A percentile compares a stretch with the other conserved stretches of the same genome.
Evolutionary conservation across 2,888 invertebrate species (phyloP).

Genomic region (Blera fallax): DNA sequence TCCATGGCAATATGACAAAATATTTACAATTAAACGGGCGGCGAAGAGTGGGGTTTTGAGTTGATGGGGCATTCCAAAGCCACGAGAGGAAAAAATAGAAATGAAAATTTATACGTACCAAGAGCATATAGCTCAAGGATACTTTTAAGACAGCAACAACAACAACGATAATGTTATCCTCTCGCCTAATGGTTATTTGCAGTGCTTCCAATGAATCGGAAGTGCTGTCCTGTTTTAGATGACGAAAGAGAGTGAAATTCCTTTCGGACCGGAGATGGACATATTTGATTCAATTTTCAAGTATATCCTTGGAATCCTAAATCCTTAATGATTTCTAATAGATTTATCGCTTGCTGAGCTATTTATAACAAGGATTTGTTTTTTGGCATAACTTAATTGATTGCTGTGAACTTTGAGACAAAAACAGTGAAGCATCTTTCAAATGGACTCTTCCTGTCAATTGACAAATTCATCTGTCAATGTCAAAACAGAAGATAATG

Average conservation of each 20-base stretch:
- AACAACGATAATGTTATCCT: not conserved
- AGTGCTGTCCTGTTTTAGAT: conserved; percentile 1
- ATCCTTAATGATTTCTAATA: conserved; percentile 21
- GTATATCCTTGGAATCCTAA: conserved; percentile 5
- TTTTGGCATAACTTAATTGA: conserved; percentile 31
- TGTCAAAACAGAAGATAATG: conserved; percentile 27
- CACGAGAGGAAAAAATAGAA: not conserved
- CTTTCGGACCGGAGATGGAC: not conserved
- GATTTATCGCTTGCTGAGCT: conserved; percentile 25
- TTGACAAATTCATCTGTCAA: conserved; percentile 40
- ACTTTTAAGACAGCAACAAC: not conserved
- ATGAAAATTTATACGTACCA: conserved; percentile 21
- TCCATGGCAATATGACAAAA: not conserved
- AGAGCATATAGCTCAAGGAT: conserved; percentile 6
- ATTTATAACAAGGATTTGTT: conserved; percentile 8
- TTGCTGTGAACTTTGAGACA: not conserved
- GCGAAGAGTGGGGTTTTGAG: not conserved
- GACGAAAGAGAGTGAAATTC: conserved; percentile 3
- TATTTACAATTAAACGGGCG: not conserved
- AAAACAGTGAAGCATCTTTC: not conserved
- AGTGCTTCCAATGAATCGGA: not conserved
- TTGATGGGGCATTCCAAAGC: conserved; percentile 9
- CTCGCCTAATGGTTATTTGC: conserved; percentile 35
- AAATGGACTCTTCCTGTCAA: not conserved
- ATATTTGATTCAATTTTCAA: conserved; percentile 38